These are phyloP conservation scores for Smithornis capensis DNA, from an alignment of 2,113 vertebrate genomes.

Conservation along the genomic window DNA sequence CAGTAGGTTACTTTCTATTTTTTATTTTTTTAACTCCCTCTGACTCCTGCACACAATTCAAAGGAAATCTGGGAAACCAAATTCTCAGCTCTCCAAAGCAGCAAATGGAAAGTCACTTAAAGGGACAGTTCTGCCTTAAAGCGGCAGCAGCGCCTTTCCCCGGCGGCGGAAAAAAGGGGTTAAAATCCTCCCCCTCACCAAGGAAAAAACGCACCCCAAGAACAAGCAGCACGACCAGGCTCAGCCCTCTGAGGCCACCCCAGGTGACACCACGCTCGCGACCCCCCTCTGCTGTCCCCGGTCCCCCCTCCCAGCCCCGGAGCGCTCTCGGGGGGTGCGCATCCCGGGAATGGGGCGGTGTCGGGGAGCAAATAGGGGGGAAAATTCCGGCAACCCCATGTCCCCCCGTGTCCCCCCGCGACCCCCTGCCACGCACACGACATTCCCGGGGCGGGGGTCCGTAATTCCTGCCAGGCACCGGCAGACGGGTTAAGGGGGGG, in stretches of 20 bases:
- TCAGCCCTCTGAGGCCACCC: not conserved
- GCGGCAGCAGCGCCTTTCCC: slow-evolving; percentile 17
- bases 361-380: accelerated
- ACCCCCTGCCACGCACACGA: not conserved
- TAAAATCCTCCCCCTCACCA: accelerated
- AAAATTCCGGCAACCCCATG: not conserved
- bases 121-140: slow-evolving; percentile 55
- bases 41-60: slow-evolving; percentile 23
- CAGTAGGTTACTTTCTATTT: not conserved
- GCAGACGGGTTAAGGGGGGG: slow-evolving; percentile 5
- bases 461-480: not conserved
- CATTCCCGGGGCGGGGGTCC: not conserved
- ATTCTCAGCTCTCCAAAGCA: slow-evolving; percentile 56
- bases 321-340: not conserved
- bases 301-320: not conserved
- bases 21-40: not conserved
- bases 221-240: not conserved
- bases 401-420: not conserved
- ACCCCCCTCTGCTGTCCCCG: not conserved
- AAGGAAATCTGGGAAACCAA: slow-evolving; percentile 69
- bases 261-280: not conserved
- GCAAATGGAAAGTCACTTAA: slow-evolving; percentile 74
- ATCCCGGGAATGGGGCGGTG: not conserved
- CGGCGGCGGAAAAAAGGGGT: not conserved
- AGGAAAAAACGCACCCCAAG: not conserved